phyloP scores from a whole-genome alignment of 2,888 invertebrate species.

The Nemotelus nigrinus region DNA sequence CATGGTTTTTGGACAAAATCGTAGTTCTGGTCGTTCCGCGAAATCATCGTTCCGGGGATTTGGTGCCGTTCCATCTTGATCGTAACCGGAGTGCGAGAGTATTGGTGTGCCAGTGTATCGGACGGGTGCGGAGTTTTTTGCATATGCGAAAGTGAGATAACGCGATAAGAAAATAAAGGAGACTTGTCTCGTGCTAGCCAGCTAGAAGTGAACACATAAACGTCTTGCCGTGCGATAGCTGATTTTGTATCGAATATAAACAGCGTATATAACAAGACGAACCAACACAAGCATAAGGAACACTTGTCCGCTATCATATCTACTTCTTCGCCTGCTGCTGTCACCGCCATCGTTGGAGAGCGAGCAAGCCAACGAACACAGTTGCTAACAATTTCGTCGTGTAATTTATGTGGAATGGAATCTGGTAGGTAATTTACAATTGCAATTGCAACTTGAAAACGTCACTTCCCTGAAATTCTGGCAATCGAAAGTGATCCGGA shows the following conservation, averaged over 20 bases:
- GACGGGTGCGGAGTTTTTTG: neutral
- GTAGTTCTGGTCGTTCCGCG: too few relatives aligned
- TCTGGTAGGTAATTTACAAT: slow-evolving; percentile 59
- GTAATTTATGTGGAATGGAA: slow-evolving; percentile 50
- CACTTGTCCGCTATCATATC: slow-evolving; percentile 34
- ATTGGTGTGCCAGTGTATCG: too few relatives aligned
- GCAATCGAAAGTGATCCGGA: slow-evolving; percentile 26
- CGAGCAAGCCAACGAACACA: slow-evolving; percentile 20
- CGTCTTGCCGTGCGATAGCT: too few relatives aligned
- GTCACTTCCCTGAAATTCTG: slow-evolving; percentile 51
- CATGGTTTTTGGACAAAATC: too few relatives aligned
- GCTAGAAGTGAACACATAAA: slow-evolving; percentile 8
- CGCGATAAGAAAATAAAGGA: slow-evolving; percentile 18
- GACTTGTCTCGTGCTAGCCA: slow-evolving; percentile 22
- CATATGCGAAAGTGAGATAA: slow-evolving; percentile 36
- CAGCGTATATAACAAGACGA: too few relatives aligned
- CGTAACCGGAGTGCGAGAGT: too few relatives aligned
- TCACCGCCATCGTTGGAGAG: neutral
- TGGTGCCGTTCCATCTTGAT: slow-evolving; percentile 12
- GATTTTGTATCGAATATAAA: too few relatives aligned
- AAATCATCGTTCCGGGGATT: neutral
- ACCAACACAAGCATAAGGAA: slow-evolving; percentile 3
- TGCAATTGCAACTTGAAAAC: slow-evolving; percentile 61
- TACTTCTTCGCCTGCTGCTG: slow-evolving; percentile 7
- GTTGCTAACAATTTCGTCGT: slow-evolving; percentile 36